Conservation (phyloP, 2,797 vertebrate genomes). For the Halcyon badia region DNA sequence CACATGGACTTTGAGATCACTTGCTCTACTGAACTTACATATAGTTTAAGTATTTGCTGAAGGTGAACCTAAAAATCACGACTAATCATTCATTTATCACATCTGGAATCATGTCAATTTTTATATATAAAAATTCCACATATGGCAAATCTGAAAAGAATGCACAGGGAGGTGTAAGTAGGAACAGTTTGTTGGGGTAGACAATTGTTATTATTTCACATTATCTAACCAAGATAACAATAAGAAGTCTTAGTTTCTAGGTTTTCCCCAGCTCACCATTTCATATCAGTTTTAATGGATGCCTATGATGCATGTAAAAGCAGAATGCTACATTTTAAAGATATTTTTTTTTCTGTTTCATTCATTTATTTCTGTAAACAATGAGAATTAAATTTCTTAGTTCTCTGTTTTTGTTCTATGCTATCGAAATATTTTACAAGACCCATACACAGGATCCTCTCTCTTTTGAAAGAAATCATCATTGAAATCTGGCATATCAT, state of each 20-base stretch:
- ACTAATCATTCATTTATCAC: neutral
- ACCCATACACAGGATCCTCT: constrained; percentile 8
- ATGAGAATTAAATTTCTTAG: neutral
- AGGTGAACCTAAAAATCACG: neutral
- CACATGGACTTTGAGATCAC: neutral
- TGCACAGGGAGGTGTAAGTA: neutral
- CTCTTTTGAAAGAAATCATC: constrained; percentile 43
- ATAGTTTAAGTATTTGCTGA: neutral
- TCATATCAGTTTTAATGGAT: constrained; percentile 14
- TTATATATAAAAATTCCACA: neutral
- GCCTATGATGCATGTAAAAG: neutral
- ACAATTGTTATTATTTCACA: constrained; percentile 41
- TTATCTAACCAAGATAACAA: constrained; percentile 17
- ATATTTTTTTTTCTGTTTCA: neutral
- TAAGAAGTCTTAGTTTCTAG: constrained; percentile 18
- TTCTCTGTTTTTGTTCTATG: constrained; percentile 11
- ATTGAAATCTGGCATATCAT: constrained; percentile 58
- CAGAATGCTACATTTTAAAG: neutral
- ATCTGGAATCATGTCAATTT: neutral
- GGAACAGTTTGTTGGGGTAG: neutral
- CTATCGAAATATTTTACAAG: constrained; percentile 62
- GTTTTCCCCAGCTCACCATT: neutral
- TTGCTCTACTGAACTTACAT: neutral
- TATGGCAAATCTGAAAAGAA: neutral
- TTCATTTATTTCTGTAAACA: constrained; percentile 45